Evolutionary conservation across 2,113 vertebrate species (phyloP).

Genomic region (Paraplagusia blochii): DNA sequence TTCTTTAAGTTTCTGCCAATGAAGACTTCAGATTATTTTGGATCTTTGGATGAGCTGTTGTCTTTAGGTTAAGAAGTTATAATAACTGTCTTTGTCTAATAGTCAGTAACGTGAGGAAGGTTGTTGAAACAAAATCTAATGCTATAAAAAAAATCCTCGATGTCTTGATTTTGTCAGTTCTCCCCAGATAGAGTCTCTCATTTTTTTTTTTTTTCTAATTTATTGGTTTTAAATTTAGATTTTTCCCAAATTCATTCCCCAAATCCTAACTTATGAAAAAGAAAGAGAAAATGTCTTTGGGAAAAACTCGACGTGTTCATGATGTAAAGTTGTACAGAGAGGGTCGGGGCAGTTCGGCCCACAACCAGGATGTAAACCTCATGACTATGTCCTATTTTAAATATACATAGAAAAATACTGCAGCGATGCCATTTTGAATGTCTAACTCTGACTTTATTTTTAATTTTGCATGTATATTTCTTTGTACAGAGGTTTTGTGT

Average conservation of each 20-base stretch:
- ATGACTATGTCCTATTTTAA: slow-evolving; percentile 80
- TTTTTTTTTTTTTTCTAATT: slow-evolving; percentile 12
- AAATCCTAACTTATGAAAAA: slow-evolving; percentile 2
- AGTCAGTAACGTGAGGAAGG: slow-evolving; percentile 36
- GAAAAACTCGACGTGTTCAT: slow-evolving; percentile 32
- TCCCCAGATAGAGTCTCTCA: slow-evolving; percentile 68
- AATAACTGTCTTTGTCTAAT: slow-evolving; percentile 31
- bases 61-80: slow-evolving; percentile 15
- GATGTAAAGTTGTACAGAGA: slow-evolving; percentile 94
- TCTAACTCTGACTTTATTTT: slow-evolving; percentile 80
- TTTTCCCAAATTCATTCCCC: slow-evolving; percentile 26
- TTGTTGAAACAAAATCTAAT: slow-evolving; percentile 19
- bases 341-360: slow-evolving; percentile 59
- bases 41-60: slow-evolving; percentile 19
- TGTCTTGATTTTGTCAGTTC: slow-evolving; percentile 43
- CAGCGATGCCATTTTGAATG: slow-evolving; percentile 77
- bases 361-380: slow-evolving; percentile 84
- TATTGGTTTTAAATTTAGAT: slow-evolving; percentile 1
- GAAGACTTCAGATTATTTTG: slow-evolving; percentile 19
- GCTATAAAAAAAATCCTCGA: slow-evolving; percentile 11
- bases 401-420: slow-evolving; percentile 69
- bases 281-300: slow-evolving; percentile 47
- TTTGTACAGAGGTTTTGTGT: slow-evolving; percentile 91
- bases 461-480: slow-evolving; percentile 98
- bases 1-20: slow-evolving; percentile 21